These are phyloP conservation scores for Synergus laeviventris DNA, from an alignment of 2,888 invertebrate genomes.

Conservation along the genomic window DNA sequence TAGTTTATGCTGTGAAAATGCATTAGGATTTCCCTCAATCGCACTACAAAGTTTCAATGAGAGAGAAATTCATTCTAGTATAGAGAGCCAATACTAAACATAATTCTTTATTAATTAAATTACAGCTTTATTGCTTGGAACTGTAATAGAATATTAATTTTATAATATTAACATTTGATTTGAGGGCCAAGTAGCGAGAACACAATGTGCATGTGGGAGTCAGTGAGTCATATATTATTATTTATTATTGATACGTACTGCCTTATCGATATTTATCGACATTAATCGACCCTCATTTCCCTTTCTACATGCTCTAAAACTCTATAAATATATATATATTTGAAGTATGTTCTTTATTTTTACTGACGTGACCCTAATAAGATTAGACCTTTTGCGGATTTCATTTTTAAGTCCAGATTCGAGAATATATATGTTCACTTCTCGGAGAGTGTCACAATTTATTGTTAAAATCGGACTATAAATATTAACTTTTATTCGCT, in stretches of 20 bases:
- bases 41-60: background rate
- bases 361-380: background rate
- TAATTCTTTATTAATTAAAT: background rate
- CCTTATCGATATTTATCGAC: conserved; percentile 36
- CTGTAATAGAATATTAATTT: no score
- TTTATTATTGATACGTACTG: conserved; percentile 21
- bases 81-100: background rate
- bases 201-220: background rate
- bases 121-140: background rate
- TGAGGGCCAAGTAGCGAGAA: conserved; percentile 4
- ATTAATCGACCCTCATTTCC: conserved; percentile 5
- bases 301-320: conserved; percentile 5
- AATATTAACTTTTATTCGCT: background rate
- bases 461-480: background rate
- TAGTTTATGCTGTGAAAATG: conserved; percentile 24
- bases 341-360: no score
- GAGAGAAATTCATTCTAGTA: background rate
- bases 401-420: background rate
- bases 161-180: background rate
- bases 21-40: conserved; percentile 10
- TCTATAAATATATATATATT: background rate
- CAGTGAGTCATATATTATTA: conserved; percentile 17
- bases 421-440: background rate
- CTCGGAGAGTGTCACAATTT: background rate
- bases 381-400: background rate